phyloP scores from a whole-genome alignment of 2,113 vertebrate species.

The Emberiza fucata region DNA sequence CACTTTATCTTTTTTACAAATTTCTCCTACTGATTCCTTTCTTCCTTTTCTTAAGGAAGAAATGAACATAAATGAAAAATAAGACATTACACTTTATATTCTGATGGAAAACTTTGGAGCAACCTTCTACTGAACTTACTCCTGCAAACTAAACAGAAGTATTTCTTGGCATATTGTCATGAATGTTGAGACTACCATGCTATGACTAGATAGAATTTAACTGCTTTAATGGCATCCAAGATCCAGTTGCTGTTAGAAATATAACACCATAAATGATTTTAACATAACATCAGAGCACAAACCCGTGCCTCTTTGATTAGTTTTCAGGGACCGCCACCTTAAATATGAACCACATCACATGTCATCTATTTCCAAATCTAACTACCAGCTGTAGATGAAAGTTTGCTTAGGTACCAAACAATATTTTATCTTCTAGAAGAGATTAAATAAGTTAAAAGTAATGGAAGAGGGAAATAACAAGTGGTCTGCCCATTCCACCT shows the following conservation, averaged over 20 bases:
- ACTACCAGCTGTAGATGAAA: background rate
- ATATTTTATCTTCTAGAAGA: background rate
- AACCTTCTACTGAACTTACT: background rate
- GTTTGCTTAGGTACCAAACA: background rate
- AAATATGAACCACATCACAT: background rate
- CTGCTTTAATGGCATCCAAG: background rate
- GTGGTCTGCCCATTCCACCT: background rate
- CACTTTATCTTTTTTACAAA: background rate
- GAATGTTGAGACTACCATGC: background rate
- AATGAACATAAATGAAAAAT: background rate
- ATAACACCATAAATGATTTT: background rate
- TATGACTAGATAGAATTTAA: background rate
- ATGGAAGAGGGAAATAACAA: background rate
- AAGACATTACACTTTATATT: background rate
- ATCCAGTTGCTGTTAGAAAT: background rate
- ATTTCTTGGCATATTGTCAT: background rate
- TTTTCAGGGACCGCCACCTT: background rate
- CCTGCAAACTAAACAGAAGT: background rate
- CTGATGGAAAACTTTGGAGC: background rate
- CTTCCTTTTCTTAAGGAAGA: background rate
- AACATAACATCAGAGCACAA: background rate
- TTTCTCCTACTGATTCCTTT: background rate
- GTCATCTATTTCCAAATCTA: background rate
- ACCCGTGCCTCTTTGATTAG: background rate
- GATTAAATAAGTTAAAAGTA: background rate